Evolutionary conservation across 2,113 vertebrate species (phyloP).

Genomic region (Edolisoma coerulescens): DNA sequence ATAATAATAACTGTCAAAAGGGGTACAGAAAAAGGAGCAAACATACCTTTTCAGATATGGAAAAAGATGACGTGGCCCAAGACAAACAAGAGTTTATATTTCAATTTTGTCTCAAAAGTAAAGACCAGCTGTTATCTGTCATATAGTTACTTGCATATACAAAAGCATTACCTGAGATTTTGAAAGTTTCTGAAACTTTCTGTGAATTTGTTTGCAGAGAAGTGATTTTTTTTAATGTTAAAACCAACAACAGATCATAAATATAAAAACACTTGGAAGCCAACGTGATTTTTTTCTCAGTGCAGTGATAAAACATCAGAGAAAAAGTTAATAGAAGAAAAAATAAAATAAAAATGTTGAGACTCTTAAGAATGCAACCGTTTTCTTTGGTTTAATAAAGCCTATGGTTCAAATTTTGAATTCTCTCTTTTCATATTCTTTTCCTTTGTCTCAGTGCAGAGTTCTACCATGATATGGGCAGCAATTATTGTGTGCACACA

Average conservation of each 20-base stretch:
- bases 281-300: background rate
- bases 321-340: background rate
- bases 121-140: background rate
- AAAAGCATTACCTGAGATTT: background rate
- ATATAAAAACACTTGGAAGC: background rate
- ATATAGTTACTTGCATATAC: background rate
- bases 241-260: background rate
- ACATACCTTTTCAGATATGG: background rate
- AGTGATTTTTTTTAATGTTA: background rate
- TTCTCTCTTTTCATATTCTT: background rate
- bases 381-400: background rate
- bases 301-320: background rate
- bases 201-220: background rate
- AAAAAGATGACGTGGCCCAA: background rate
- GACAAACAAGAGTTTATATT: background rate
- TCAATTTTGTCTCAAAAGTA: background rate
- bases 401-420: background rate
- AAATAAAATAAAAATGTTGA: background rate
- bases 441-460: background rate
- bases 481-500: background rate
- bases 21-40: background rate
- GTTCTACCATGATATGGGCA: background rate
- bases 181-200: background rate
- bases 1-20: background rate
- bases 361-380: background rate